Evolutionary conservation across 2,888 invertebrate genomes (phyloP).

Genomic region (Globia sparganii): DNA sequence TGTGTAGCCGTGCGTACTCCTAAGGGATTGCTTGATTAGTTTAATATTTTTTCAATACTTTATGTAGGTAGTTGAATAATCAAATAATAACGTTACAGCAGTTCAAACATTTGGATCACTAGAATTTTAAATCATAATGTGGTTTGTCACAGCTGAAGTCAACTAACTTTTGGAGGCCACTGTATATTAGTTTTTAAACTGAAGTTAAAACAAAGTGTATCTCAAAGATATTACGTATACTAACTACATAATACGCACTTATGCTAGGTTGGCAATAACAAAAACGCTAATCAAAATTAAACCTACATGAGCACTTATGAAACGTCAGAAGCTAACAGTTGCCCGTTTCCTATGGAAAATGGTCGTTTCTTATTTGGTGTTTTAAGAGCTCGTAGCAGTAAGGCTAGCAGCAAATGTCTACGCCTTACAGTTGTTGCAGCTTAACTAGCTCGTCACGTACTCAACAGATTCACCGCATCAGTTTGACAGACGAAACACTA

Average conservation of each 20-base stretch:
- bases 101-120: neutral
- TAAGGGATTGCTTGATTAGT: neutral
- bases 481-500: slow-evolving; percentile 3
- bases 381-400: neutral
- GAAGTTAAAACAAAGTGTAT: slow-evolving; percentile 1
- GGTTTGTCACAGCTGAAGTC: neutral
- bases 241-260: neutral
- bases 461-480: slow-evolving; percentile 10
- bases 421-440: neutral
- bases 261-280: neutral
- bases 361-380: neutral
- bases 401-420: neutral
- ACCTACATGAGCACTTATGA: neutral
- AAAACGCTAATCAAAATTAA: neutral
- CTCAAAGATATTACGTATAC: neutral
- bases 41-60: neutral
- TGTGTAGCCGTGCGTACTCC: no score
- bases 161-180: neutral
- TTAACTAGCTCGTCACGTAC: slow-evolving; percentile 26
- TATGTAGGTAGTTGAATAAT: neutral
- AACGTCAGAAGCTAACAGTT: neutral
- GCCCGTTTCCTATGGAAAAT: neutral
- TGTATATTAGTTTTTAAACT: neutral
- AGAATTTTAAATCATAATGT: neutral
- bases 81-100: neutral